Conservation (phyloP, 2,797 vertebrate genomes). For the Pseudochaenichthys georgianus region DNA sequence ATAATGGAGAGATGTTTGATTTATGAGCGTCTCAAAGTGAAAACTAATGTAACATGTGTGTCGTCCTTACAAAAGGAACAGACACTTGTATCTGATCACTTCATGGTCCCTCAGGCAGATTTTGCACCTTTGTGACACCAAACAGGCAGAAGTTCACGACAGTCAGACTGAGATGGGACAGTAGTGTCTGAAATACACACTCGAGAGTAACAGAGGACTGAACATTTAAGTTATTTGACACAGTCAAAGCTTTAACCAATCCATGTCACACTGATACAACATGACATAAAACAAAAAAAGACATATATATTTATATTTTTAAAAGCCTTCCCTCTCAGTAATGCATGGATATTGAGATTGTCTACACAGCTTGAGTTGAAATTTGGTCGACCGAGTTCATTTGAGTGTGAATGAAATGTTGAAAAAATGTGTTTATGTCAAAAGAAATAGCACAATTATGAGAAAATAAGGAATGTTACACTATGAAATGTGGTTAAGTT, state of each 20-base stretch:
- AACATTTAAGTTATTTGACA: slow-evolving; percentile 52
- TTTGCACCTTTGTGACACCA: slow-evolving; percentile 50
- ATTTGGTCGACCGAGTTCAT: slow-evolving; percentile 56
- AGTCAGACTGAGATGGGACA: slow-evolving; percentile 39
- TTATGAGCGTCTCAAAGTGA: slow-evolving; percentile 58
- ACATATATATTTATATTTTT: slow-evolving; percentile 3
- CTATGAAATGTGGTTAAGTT: slow-evolving; percentile 14
- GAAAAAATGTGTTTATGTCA: slow-evolving; percentile 8
- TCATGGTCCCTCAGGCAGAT: slow-evolving; percentile 67
- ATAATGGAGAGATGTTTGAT: slow-evolving; percentile 63
- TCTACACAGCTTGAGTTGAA: slow-evolving; percentile 54
- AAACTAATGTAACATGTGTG: slow-evolving; percentile 59
- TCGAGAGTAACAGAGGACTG: slow-evolving; percentile 55
- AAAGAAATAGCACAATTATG: not conserved
- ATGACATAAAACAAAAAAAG: slow-evolving; percentile 45
- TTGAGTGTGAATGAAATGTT: slow-evolving; percentile 28
- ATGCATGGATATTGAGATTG: slow-evolving; percentile 63
- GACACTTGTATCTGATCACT: slow-evolving; percentile 33
- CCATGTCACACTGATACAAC: slow-evolving; percentile 54
- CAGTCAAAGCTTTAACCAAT: slow-evolving; percentile 59
- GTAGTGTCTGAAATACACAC: slow-evolving; percentile 22
- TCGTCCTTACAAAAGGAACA: slow-evolving; percentile 37
- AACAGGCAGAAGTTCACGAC: slow-evolving; percentile 59
- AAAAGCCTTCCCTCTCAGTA: slow-evolving; percentile 51
- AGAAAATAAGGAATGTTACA: slow-evolving; percentile 58